Evolutionary conservation across 2,113 vertebrate genomes (phyloP), one percentile per base, ranked within the genome.

Genomic region (Cricetomys ansorgei): DNA sequence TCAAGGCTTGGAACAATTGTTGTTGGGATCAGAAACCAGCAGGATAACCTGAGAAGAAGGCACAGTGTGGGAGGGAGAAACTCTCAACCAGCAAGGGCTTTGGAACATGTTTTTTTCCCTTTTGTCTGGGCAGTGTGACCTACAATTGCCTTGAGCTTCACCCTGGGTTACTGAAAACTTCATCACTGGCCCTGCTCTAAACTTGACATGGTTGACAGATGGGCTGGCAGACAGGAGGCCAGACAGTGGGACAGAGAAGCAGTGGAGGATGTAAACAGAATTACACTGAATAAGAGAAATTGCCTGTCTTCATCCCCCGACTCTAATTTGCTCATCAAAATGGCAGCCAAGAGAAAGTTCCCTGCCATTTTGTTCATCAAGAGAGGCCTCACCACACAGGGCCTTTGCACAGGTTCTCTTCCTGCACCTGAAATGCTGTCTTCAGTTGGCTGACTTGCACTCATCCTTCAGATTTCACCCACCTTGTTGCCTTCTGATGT

Each of bases 11-110:
- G 87, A 48, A 87, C 88, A 64, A 73, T 57, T 81, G 84, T 80
- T 93, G 57, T 6, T 93, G 76, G 65, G 65, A 86, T 67, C 19
- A 81, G 80, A 91, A 59, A 72, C 72, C 86, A 65, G 62, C 91
- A 89, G 59, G 40, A 62, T 50, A 43, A 81, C 34, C 37, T 37
- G 43, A 76, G 77, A 91, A 77, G 45, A 91, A 77, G 45, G 6
- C 4, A 45, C 1, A 53, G 50, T 3, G 19, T n/a, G 67, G 31
- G 8, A 31, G 84, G 43, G 72, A 64, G 53, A 43, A 86, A 65
- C 57, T 64, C 19, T 27, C 12, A 72, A 53, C 2, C 79, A n/a
- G 65, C 83, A 85, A 40, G 84, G 40, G 55, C 55, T 89, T 86
- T 45, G 62, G 73, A 84, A 31, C 2, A 1, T 45, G 45, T 72